A percentile compares a stretch with the other conserved stretches of the same genome.
phyloP scores from a whole-genome alignment of 1,140 invertebrate species.

The Hesperophylax magnus region DNA sequence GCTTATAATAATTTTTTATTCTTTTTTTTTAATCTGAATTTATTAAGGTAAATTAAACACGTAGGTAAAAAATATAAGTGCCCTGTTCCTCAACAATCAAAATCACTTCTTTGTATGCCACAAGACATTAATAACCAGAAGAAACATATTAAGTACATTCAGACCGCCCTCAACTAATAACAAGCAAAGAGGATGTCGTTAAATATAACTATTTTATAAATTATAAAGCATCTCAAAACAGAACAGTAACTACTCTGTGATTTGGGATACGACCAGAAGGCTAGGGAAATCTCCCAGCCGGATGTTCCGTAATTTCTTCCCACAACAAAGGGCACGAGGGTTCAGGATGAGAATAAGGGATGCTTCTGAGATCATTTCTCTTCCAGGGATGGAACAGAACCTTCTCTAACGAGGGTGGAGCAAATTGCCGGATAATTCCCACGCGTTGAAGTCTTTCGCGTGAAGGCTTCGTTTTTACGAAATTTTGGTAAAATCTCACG shows the following conservation, averaged over 20 bases:
- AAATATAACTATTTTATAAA: slow-evolving; percentile 47
- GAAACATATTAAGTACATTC: neutral
- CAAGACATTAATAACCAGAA: too few species aligned
- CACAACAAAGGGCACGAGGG: slow-evolving; percentile 43
- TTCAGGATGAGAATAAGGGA: neutral
- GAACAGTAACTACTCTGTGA: slow-evolving; percentile 19
- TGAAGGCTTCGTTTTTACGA: too few species aligned
- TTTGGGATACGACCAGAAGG: slow-evolving; percentile 22
- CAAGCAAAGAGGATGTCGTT: slow-evolving; percentile 49
- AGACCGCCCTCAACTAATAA: slow-evolving; percentile 28
- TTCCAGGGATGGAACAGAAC: neutral
- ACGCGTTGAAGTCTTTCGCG: neutral
- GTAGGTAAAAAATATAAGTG: too few species aligned
- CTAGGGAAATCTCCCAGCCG: slow-evolving; percentile 45
- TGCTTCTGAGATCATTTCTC: too few species aligned
- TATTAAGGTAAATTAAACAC: too few species aligned
- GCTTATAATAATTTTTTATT: too few species aligned
- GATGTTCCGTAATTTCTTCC: slow-evolving; percentile 54
- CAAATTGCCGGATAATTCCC: neutral
- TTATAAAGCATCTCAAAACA: slow-evolving; percentile 24
- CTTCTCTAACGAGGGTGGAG: neutral
- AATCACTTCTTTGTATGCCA: too few species aligned
- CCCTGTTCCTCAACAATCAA: too few species aligned
- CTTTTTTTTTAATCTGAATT: too few species aligned
- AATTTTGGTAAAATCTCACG: too few species aligned